Base-by-base conservation (phyloP, 2,888 invertebrate genomes). In the Aphidoletes aphidimyza region DNA sequence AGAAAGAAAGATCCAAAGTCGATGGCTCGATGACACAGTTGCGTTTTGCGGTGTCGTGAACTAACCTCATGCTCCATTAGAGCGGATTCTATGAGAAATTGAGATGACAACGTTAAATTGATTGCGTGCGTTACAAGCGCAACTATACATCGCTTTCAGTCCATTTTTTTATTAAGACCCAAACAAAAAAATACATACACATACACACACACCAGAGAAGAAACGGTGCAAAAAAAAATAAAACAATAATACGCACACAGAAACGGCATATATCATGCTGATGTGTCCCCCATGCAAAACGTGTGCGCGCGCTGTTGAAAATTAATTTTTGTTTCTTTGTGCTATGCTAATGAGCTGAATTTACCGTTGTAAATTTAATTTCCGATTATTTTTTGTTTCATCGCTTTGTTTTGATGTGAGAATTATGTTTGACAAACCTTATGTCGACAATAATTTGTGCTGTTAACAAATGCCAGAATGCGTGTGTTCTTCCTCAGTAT, bases 281-380 rank as follows among this genome's bases (percentile, higher is more conserved):
- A n/a, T n/a, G n/a, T n/a, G n/a, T n/a, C n/a, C n/a, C n/a, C n/a
- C n/a, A n/a, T n/a, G n/a, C n/a, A n/a, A n/a, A n/a, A n/a, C n/a
- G n/a, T n/a, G n/a, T n/a, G n/a, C n/a, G n/a, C n/a, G n/a, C n/a
- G n/a, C n/a, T n/a, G 42, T 14, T 42, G 42, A 42, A 69, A 69
- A 54, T 54, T 54, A 54, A 54, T 54, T 22, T 2, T 22, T n/a
- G n/a, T 54, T 69, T 69, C 69, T 69, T 69, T 69, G 69, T 69
- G 26, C 54, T 19, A 54, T 54, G 69, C 9, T 69, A 69, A 69
- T 69, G 69, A 69, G 69, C 69, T 69, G 69, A 69, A 69, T 69
- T 69, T 69, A 69, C 69, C 30, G 69, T 69, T 69, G 69, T 69
- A 69, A 69, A 69, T 69, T 69, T 11, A 69, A 69, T 69, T 69